Evolutionary conservation across 2,113 vertebrate species (phyloP).

Genomic region (Leptocoma aspasia): DNA sequence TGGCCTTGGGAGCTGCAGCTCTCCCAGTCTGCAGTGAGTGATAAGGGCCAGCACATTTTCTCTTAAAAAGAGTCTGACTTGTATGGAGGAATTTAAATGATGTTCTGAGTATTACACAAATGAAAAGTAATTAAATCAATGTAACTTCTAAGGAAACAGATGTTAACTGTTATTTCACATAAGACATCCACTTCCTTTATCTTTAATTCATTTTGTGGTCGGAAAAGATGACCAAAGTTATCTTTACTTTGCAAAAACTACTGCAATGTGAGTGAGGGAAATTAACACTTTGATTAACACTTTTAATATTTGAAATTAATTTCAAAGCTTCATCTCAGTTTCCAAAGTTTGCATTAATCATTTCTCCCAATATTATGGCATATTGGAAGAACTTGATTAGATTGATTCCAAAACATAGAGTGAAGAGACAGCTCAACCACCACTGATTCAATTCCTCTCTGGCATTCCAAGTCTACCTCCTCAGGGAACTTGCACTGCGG

Average conservation of each 20-base stretch:
- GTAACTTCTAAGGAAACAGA: background rate
- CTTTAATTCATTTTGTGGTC: background rate
- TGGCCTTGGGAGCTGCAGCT: background rate
- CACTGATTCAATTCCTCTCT: background rate
- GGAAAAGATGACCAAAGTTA: background rate
- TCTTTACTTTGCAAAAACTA: background rate
- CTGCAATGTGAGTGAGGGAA: background rate
- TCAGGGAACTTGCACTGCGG: background rate
- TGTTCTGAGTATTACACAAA: background rate
- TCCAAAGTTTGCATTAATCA: background rate
- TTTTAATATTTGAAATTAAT: background rate
- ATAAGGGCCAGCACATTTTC: background rate
- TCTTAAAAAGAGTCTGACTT: background rate
- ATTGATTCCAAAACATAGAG: background rate
- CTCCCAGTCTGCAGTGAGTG: rapidly evolving
- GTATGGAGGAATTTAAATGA: background rate
- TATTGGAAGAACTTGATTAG: background rate
- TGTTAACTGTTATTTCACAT: background rate
- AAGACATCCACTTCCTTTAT: background rate
- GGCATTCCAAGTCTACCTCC: background rate
- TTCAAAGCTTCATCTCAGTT: background rate
- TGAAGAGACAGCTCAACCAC: background rate
- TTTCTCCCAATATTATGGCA: background rate
- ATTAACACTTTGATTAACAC: background rate
- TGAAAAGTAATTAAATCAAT: background rate